phyloP scores from a whole-genome alignment of 2,113 vertebrate species.

The Phalacrocorax carbo region DNA sequence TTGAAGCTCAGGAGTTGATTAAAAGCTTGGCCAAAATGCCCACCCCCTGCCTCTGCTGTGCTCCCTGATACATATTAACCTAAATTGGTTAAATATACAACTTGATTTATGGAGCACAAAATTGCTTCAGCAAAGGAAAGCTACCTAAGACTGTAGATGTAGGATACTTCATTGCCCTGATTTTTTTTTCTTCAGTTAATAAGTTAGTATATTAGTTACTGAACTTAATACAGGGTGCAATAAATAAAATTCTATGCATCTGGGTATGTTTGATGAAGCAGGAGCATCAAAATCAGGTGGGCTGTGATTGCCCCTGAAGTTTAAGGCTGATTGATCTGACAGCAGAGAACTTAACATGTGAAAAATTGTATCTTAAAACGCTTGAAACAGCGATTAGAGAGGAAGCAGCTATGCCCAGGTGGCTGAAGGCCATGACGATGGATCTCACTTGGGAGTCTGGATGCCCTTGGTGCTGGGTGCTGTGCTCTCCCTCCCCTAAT shows the following conservation, averaged over 20 bases:
- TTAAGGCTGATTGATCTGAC: neutral
- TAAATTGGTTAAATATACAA: slow-evolving; percentile 50
- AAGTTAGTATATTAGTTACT: neutral
- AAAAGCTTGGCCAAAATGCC: neutral
- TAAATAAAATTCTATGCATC: neutral
- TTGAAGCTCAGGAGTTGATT: neutral
- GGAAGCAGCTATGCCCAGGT: neutral
- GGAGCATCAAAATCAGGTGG: neutral
- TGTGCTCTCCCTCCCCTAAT: neutral
- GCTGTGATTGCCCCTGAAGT: neutral
- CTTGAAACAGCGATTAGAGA: neutral
- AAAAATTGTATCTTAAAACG: neutral
- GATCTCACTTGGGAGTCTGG: neutral
- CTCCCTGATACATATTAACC: slow-evolving; percentile 49
- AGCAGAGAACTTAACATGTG: neutral
- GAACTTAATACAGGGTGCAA: neutral
- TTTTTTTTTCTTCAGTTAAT: neutral
- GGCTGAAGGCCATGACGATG: neutral
- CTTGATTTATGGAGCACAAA: slow-evolving; percentile 58
- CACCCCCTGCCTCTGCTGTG: neutral
- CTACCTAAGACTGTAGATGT: neutral
- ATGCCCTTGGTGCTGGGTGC: neutral
- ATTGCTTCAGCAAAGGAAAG: slow-evolving; percentile 11
- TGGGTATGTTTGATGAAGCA: neutral
- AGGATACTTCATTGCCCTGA: neutral